A percentile compares a stretch with the other conserved stretches of the same genome.
These are phyloP conservation scores for Troides helena DNA, from an alignment of 2,888 invertebrate genomes.

Conservation along the genomic window DNA sequence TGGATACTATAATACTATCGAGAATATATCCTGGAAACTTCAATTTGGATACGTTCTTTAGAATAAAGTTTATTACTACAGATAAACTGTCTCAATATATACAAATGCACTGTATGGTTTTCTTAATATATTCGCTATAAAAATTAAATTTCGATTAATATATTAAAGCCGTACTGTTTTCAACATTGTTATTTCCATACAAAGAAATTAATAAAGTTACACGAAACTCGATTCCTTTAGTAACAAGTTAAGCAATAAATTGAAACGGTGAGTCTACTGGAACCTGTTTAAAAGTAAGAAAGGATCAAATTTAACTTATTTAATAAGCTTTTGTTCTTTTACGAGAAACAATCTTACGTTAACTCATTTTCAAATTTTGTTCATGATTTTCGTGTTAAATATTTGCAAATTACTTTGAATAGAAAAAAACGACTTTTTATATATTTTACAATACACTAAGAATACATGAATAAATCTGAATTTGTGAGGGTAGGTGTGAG, in stretches of 20 bases:
- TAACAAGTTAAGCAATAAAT: constrained; percentile 24
- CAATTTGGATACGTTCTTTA: too few species aligned
- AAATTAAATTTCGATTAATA: background rate
- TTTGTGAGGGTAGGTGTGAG: too few species aligned
- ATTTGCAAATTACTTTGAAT: background rate
- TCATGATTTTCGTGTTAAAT: background rate
- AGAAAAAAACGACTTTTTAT: background rate
- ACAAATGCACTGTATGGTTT: too few species aligned
- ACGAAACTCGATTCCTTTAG: constrained; percentile 13
- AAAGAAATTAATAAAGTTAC: constrained; percentile 16
- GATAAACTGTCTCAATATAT: too few species aligned
- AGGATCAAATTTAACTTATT: constrained; percentile 25
- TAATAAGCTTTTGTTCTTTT: constrained; percentile 21
- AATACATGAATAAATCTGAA: too few species aligned
- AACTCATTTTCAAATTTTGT: constrained; percentile 1
- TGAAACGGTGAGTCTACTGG: constrained; percentile 15
- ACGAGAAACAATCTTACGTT: constrained; percentile 8
- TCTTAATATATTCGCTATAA: too few species aligned
- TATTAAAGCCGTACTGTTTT: background rate
- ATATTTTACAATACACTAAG: too few species aligned
- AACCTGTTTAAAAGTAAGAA: constrained; percentile 18
- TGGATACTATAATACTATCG: too few species aligned
- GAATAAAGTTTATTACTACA: too few species aligned
- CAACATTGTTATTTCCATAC: background rate
- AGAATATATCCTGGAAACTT: too few species aligned